Base-by-base conservation (phyloP, 2,113 vertebrate species). In the Eleginops maclovinus region DNA sequence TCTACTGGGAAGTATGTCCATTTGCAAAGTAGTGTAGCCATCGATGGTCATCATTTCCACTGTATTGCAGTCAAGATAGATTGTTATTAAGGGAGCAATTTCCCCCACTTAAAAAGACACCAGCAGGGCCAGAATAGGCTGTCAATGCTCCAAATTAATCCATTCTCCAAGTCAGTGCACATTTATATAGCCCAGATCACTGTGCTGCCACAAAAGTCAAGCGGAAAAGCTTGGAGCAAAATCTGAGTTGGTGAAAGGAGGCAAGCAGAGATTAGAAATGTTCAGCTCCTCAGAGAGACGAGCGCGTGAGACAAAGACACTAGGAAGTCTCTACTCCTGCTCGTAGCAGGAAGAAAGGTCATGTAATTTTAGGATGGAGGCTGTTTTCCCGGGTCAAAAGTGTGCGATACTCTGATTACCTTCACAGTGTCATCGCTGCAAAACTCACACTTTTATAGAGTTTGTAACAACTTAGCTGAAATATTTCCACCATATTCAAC, bases 241-340 rank as follows among this genome's bases (percentile, higher is more conserved):
- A 83, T 86, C 77, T 73, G 73, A 80, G 70, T 83, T 78, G 85
- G 47, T 73, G 78, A 85, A 84, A 72, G 74, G 73, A 82, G 74
- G 77, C 73, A 63, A 56, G 75, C 17, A 77, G 55, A 55, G 85
- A 90, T 92, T 88, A 87, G 56, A 68, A 84, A 71, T 70, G 75
- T 80, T 77, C 72, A 81, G 73, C 70, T 79, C 81, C 83, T 59
- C 83, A 12, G 84, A 80, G 72, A 81, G 47, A 84, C 16, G 72
- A 58, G 50, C 28, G 24, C 51, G 59, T 62, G 73, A 76, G 64
- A 85, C 72, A 78, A 51, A 81, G 71, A 60, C 67, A 50, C 12
- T 12, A 43, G 40, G 31, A 79, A 77, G 68, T 44, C 22, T 56
- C 72, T 77, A 47, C 24, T 79, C 4, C 56, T 56, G 63, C 63